Conservation (phyloP, 2,797 vertebrate genomes). For the Rallus crepitans region DNA sequence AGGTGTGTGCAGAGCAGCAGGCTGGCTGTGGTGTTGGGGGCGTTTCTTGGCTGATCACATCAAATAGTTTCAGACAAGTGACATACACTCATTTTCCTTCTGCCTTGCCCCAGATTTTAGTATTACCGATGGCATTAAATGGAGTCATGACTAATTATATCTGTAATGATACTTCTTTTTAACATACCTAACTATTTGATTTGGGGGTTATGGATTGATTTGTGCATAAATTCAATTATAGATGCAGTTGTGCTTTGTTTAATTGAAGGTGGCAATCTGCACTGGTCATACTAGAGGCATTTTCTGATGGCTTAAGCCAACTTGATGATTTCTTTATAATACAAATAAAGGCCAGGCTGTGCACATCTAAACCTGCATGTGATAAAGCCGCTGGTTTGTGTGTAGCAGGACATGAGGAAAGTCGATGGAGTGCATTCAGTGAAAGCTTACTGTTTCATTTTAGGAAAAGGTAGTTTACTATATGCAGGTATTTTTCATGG, state of each 20-base stretch:
- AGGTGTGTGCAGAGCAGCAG: not conserved
- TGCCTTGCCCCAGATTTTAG: constrained; percentile 26
- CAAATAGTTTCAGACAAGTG: not conserved
- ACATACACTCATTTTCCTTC: not conserved
- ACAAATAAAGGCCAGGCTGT: not conserved
- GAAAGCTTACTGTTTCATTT: not conserved
- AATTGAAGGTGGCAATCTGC: not conserved
- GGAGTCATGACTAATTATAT: constrained; percentile 11
- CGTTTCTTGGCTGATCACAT: not conserved
- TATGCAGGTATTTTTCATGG: not conserved
- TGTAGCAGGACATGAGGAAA: not conserved
- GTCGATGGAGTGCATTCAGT: not conserved
- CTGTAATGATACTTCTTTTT: not conserved
- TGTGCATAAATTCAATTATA: not conserved
- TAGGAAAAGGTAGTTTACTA: not conserved
- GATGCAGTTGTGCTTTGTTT: not conserved
- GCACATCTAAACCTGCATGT: not conserved
- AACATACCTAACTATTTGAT: not conserved
- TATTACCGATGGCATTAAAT: constrained; percentile 7
- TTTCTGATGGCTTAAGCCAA: not conserved
- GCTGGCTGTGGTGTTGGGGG: not conserved
- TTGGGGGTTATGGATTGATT: not conserved
- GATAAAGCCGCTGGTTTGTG: not conserved
- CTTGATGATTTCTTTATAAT: not conserved
- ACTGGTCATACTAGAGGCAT: not conserved